These are phyloP conservation scores for Spermophilus dauricus DNA, from an alignment of 2,113 vertebrate species.

Conservation along the genomic window DNA sequence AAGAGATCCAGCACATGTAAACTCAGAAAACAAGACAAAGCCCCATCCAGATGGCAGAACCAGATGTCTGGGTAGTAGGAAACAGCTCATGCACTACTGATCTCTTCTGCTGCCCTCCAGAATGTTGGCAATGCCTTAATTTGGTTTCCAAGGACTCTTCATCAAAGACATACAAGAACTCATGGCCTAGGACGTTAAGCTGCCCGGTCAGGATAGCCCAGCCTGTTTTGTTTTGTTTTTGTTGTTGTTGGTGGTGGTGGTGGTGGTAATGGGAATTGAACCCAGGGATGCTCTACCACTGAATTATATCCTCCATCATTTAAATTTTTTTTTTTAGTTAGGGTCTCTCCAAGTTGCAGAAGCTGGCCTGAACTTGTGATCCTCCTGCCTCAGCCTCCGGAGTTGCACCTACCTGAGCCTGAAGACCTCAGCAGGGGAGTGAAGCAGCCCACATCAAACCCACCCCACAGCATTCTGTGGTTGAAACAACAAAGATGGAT, in stretches of 20 bases:
- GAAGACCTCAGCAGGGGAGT: not conserved
- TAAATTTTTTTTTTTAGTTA: too few species aligned
- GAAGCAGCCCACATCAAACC: not conserved
- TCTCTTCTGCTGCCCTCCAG: not conserved
- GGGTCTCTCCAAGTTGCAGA: too few species aligned
- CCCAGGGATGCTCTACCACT: too few species aligned
- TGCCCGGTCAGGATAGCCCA: not conserved
- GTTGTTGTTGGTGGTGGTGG: too few species aligned
- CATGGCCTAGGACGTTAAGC: not conserved
- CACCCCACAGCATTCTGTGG: accelerated
- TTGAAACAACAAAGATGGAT: not conserved
- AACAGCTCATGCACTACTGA: not conserved
- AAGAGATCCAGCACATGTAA: not conserved
- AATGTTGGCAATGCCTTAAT: not conserved
- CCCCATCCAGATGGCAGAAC: not conserved
- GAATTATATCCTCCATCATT: too few species aligned
- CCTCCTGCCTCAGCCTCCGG: too few species aligned
- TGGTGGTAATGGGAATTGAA: too few species aligned
- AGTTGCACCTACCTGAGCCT: too few species aligned
- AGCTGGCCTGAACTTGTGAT: too few species aligned
- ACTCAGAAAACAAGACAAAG: not conserved
- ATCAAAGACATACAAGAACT: not conserved
- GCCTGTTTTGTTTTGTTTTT: not conserved
- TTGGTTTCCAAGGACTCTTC: not conserved
- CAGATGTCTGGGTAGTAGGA: not conserved